phyloP scores from a whole-genome alignment of 2,888 invertebrate species.

The Spialia ferax region DNA sequence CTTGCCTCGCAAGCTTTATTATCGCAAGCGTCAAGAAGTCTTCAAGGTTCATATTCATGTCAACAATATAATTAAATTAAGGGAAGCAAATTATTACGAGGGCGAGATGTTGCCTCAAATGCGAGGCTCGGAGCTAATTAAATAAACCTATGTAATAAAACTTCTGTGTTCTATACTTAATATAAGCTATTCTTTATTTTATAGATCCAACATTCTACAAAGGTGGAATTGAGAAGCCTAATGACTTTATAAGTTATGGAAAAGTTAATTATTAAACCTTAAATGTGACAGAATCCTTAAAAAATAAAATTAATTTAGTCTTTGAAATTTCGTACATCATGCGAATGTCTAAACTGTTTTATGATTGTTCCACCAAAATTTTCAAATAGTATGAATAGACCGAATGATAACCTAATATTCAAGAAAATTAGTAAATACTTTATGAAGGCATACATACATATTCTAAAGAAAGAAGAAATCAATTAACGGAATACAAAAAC shows the following conservation, averaged over 20 bases:
- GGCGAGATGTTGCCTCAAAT: conserved; percentile 24
- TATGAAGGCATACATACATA: no score
- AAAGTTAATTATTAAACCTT: not conserved
- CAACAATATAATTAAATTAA: conserved; percentile 32
- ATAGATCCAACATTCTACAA: not conserved
- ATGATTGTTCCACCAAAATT: no score
- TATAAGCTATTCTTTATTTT: not conserved
- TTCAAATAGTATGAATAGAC: no score
- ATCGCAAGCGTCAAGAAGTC: conserved; percentile 10
- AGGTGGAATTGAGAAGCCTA: not conserved
- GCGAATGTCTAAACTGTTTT: no score
- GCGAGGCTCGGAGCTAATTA: conserved; percentile 19
- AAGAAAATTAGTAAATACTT: no score
- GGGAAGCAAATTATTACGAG: conserved; percentile 20
- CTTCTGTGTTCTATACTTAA: not conserved
- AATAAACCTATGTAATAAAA: conserved; percentile 25
- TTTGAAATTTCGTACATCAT: no score
- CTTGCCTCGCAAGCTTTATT: conserved; percentile 23
- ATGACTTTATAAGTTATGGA: not conserved
- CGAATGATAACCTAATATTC: no score
- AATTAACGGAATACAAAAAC: no score
- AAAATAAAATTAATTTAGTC: no score
- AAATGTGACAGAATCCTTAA: no score
- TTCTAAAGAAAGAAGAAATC: no score
- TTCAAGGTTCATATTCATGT: conserved; percentile 29